Conservation (phyloP, 2,888 invertebrate species). For the Nematopogon swammerdamellus region DNA sequence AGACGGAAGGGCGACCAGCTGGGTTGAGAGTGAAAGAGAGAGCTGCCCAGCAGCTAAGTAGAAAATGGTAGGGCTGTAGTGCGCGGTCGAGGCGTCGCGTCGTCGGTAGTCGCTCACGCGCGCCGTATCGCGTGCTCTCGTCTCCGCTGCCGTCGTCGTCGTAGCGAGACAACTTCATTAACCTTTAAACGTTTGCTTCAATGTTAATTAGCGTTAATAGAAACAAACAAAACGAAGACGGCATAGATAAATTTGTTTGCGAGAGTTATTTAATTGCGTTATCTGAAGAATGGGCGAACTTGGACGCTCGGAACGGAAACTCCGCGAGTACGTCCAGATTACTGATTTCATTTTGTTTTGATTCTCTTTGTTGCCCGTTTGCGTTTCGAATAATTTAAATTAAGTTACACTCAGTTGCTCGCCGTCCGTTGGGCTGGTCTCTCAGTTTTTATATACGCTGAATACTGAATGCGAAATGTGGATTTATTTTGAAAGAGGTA, state of each 20-base stretch:
- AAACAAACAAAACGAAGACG: conserved; percentile 47
- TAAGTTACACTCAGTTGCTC: neutral
- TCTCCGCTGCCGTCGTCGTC: too few relatives aligned
- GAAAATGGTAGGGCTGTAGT: too few relatives aligned
- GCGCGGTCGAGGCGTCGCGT: too few relatives aligned
- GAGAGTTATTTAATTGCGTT: conserved; percentile 50
- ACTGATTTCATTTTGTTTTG: neutral
- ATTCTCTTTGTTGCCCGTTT: neutral
- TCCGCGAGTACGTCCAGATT: neutral
- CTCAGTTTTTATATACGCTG: too few relatives aligned
- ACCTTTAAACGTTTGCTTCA: conserved; percentile 34
- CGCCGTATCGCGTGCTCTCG: too few relatives aligned
- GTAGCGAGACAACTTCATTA: conserved; percentile 33
- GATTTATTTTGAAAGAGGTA: too few relatives aligned
- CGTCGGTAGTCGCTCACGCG: too few relatives aligned
- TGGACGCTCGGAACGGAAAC: neutral
- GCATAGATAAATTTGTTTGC: conserved; percentile 39
- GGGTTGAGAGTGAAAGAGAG: too few relatives aligned
- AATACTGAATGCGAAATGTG: too few relatives aligned
- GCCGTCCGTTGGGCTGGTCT: neutral
- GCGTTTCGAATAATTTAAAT: neutral
- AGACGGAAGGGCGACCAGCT: too few relatives aligned
- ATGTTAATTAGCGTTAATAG: conserved; percentile 48
- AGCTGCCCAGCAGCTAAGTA: too few relatives aligned
- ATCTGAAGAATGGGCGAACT: conserved; percentile 22